Percentiles rank a stretch among this genome's conserved stretches.
Evolutionary conservation across 2,797 vertebrate species (phyloP).

Genomic region (Helostoma temminkii): DNA sequence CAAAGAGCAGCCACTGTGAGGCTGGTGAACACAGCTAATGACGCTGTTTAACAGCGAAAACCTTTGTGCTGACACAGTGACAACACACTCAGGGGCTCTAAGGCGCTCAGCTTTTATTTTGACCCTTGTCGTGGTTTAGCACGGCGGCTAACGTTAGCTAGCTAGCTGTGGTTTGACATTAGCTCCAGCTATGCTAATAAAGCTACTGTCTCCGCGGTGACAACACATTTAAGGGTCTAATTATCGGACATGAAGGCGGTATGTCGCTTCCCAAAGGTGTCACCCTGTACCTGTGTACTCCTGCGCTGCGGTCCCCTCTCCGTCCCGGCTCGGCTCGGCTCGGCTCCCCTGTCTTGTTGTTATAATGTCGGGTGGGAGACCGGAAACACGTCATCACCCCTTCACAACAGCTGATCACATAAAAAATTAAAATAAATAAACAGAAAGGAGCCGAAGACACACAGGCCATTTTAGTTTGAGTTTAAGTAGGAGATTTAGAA

Average conservation of each 20-base stretch:
- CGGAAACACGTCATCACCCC: slow-evolving; percentile 74
- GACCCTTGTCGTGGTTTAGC: slow-evolving; percentile 41
- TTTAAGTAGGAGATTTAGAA: no score
- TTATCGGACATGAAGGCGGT: accelerated
- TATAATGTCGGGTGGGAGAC: slow-evolving; percentile 70
- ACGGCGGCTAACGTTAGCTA: slow-evolving; percentile 46
- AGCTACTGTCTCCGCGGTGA: neutral
- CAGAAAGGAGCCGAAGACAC: no score
- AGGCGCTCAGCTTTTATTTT: neutral
- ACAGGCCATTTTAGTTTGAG: no score
- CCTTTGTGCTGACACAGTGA: accelerated
- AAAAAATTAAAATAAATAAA: neutral
- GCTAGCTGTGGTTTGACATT: neutral
- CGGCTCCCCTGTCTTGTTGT: slow-evolving; percentile 67
- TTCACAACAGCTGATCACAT: slow-evolving; percentile 49
- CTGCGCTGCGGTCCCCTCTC: neutral
- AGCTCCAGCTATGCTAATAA: accelerated
- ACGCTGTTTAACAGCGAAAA: neutral
- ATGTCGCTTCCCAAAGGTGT: accelerated
- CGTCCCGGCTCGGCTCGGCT: slow-evolving; percentile 8
- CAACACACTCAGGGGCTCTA: no score
- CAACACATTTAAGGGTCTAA: neutral
- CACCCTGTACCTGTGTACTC: slow-evolving; percentile 20
- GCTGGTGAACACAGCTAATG: no score
- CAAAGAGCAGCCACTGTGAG: no score